Evolutionary conservation across 2,797 vertebrate genomes (phyloP).

Genomic region (Gambelia wislizenii): DNA sequence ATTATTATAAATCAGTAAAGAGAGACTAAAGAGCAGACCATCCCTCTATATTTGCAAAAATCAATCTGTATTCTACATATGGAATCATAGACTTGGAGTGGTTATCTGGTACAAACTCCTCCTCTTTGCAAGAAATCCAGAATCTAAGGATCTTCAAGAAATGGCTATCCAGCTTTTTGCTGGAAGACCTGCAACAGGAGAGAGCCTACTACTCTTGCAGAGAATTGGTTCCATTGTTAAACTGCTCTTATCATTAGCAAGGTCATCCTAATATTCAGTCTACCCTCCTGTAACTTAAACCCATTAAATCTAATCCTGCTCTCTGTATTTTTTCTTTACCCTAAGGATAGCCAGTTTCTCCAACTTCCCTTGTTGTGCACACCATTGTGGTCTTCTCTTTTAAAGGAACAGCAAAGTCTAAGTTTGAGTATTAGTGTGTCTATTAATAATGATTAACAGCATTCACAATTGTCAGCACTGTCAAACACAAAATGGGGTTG

Average conservation of each 20-base stretch:
- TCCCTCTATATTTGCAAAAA: not conserved
- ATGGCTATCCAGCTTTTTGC: not conserved
- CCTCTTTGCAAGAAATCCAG: not conserved
- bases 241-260: not conserved
- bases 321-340: not conserved
- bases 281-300: not conserved
- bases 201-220: not conserved
- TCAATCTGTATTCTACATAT: not conserved
- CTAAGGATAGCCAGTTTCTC: not conserved
- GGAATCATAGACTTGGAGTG: not conserved
- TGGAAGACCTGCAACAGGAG: not conserved
- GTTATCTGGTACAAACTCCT: not conserved
- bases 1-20: not conserved
- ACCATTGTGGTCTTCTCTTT: not conserved
- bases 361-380: not conserved
- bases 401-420: not conserved
- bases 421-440: not conserved
- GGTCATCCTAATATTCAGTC: too few relatives aligned
- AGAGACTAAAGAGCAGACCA: not conserved
- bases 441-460: not conserved
- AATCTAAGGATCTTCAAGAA: not conserved
- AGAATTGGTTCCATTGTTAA: too few relatives aligned
- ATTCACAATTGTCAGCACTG: not conserved
- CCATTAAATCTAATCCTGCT: too few relatives aligned
- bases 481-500: not conserved